Conservation (phyloP, 2,113 vertebrate species). For the Odobenus rosmarus region DNA sequence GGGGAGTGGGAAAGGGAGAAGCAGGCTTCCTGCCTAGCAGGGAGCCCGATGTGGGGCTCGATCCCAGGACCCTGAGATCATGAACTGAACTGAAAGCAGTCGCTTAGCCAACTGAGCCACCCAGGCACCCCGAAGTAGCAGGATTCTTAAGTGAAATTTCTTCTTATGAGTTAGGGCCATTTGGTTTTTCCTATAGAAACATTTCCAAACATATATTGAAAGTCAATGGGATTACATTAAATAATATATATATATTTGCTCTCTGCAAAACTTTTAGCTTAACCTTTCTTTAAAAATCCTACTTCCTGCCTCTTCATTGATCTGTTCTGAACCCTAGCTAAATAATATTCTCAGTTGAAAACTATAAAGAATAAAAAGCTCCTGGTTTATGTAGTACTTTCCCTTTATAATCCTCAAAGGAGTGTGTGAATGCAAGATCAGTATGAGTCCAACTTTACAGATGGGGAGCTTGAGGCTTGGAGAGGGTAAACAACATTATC, state of each 20-base stretch:
- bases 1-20: no score
- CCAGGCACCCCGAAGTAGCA: neutral
- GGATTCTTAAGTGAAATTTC: slow-evolving; percentile 51
- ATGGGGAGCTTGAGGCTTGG: slow-evolving; percentile 14
- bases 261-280: slow-evolving; percentile 13
- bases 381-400: slow-evolving; percentile 50
- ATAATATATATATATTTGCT: slow-evolving; percentile 61
- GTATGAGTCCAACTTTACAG: slow-evolving; percentile 51
- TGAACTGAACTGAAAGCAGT: no score
- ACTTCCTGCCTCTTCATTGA: slow-evolving; percentile 42
- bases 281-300: slow-evolving; percentile 58
- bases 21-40: no score
- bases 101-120: no score
- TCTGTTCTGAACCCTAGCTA: slow-evolving; percentile 44
- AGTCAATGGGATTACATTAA: neutral
- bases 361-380: slow-evolving; percentile 53
- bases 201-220: slow-evolving; percentile 9
- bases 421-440: slow-evolving; percentile 54
- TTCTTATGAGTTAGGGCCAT: neutral
- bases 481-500: neutral
- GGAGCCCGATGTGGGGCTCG: no score
- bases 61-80: no score
- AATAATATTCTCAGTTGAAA: slow-evolving; percentile 42
- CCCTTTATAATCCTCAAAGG: slow-evolving; percentile 63
- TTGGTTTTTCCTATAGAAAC: slow-evolving; percentile 25